Evolutionary conservation across 2,113 vertebrate species (phyloP).

Genomic region (Lagopus muta): DNA sequence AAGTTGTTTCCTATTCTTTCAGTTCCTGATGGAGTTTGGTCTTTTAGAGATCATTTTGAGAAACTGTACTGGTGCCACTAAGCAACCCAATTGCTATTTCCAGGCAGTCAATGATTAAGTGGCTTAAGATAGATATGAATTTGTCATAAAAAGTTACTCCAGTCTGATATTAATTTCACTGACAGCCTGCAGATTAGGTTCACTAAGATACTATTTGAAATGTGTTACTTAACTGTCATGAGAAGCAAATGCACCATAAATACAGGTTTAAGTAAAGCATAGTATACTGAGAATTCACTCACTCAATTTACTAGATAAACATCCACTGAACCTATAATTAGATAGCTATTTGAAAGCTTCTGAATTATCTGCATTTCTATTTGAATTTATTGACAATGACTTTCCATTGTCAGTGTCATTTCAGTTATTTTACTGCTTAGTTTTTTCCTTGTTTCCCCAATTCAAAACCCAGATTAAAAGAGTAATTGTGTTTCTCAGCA

Average conservation of each 20-base stretch:
- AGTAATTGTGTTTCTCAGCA: not conserved
- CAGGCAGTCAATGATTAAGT: not conserved
- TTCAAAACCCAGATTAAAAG: not conserved
- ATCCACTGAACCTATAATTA: not conserved
- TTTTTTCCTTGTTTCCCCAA: not conserved
- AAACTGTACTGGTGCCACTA: not conserved
- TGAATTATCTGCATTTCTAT: not conserved
- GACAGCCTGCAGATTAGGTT: not conserved
- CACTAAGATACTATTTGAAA: not conserved
- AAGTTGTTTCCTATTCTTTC: not conserved
- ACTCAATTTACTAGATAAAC: not conserved
- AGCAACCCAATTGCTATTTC: not conserved
- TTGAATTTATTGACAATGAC: not conserved
- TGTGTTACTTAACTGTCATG: not conserved
- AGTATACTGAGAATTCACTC: not conserved
- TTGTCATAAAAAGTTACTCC: not conserved
- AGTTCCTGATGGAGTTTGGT: not conserved
- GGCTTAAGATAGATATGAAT: not conserved
- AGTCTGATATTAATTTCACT: not conserved
- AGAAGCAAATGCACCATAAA: not conserved
- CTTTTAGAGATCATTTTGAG: not conserved
- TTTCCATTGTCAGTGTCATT: not conserved
- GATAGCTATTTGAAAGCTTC: not conserved
- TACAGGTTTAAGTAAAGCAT: not conserved
- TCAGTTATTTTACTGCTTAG: not conserved